These are phyloP conservation scores for Rhabdophis nuchalis DNA, from an alignment of 2,797 vertebrate genomes.

Conservation along the genomic window DNA sequence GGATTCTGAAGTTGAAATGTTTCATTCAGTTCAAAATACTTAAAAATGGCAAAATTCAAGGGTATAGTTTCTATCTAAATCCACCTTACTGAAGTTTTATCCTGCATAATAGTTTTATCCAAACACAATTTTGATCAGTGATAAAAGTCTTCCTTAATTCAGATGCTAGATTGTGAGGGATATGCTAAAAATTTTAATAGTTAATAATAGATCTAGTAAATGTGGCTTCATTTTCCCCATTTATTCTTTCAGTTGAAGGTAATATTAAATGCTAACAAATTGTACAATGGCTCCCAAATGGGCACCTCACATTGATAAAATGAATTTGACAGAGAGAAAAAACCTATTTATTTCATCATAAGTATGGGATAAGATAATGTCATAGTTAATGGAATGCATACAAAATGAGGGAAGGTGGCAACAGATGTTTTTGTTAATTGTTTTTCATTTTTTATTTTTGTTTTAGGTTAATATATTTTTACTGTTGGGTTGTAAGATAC, in stretches of 20 bases:
- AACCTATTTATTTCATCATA: background rate
- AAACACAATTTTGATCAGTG: background rate
- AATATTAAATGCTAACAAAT: background rate
- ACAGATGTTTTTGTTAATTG: background rate
- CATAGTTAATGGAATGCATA: background rate
- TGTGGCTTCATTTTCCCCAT: background rate
- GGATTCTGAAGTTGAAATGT: background rate
- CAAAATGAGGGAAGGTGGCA: background rate
- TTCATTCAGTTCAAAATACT: background rate
- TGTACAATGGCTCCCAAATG: background rate
- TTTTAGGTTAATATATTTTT: background rate
- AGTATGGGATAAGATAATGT: background rate
- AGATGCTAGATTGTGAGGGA: background rate
- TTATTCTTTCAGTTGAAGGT: background rate
- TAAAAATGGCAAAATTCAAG: background rate
- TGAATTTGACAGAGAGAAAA: background rate
- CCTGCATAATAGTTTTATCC: background rate
- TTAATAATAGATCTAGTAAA: background rate
- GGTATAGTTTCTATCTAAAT: accelerated
- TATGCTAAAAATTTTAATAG: background rate
- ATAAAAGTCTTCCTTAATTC: background rate
- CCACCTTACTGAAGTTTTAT: background rate
- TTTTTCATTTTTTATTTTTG: background rate
- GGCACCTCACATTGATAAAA: too few species aligned
- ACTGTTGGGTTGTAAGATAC: background rate